Evolutionary conservation across 2,888 invertebrate species (phyloP).

Genomic region (Alitta virens): DNA sequence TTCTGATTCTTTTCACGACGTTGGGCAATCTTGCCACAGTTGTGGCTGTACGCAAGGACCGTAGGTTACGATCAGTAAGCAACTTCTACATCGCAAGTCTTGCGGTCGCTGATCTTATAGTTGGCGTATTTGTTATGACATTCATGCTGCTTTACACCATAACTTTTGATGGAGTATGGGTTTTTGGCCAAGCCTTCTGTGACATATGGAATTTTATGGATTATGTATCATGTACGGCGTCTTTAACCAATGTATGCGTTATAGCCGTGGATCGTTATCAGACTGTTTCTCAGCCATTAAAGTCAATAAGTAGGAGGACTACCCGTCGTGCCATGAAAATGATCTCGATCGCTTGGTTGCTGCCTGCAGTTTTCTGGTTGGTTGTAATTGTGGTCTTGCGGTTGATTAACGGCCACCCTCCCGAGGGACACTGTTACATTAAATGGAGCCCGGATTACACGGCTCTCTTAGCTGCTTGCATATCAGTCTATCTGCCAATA

Average conservation of each 20-base stretch:
- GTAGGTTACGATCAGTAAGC: constrained; percentile 28
- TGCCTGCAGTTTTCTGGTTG: constrained; percentile 38
- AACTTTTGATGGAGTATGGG: constrained; percentile 20
- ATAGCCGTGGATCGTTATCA: constrained; percentile 39
- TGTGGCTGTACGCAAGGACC: constrained; percentile 16
- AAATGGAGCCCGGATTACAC: constrained; percentile 22
- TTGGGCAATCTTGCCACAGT: constrained; percentile 24
- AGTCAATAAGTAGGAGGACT: constrained; percentile 35
- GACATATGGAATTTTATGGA: constrained; percentile 34
- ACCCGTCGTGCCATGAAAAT: constrained; percentile 30
- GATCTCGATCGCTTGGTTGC: constrained; percentile 36
- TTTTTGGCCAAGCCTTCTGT: constrained; percentile 28
- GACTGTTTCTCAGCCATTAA: constrained; percentile 39
- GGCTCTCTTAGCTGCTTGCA: constrained; percentile 26
- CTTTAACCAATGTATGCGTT: constrained; percentile 40
- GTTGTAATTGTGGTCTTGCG: constrained; percentile 25
- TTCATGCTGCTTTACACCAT: constrained; percentile 30
- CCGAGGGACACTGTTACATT: constrained; percentile 17
- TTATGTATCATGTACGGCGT: constrained; percentile 34
- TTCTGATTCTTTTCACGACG: constrained; percentile 22
- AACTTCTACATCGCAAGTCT: constrained; percentile 38
- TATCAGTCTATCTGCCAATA: constrained; percentile 38
- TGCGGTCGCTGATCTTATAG: constrained; percentile 34
- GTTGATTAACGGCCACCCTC: constrained; percentile 1
- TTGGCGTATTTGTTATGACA: constrained; percentile 35